phyloP scores from a whole-genome alignment of 2,113 vertebrate species.

The Nibea albiflora region DNA sequence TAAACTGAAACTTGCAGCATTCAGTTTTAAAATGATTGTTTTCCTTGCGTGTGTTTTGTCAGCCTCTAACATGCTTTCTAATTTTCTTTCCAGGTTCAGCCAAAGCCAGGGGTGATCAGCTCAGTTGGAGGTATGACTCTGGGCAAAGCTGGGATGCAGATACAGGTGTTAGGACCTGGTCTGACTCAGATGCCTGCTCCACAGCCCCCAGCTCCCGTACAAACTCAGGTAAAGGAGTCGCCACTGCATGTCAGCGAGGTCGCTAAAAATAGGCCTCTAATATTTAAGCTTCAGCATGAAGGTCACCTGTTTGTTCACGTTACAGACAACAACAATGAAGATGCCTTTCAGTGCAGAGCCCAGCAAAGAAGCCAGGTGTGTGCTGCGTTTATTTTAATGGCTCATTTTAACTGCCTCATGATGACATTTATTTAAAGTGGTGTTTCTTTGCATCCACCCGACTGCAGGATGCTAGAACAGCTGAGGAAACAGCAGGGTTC shows the following conservation, averaged over 20 bases:
- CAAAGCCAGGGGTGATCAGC: slow-evolving; percentile 87
- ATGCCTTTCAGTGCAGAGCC: slow-evolving; percentile 89
- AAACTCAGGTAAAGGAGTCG: slow-evolving; percentile 75
- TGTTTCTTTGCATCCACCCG: neutral
- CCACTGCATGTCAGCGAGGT: neutral
- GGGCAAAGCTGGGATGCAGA: slow-evolving; percentile 82
- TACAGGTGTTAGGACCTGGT: slow-evolving; percentile 81
- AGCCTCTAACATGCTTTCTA: neutral
- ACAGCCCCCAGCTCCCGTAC: slow-evolving; percentile 67
- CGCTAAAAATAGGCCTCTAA: neutral
- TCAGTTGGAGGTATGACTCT: slow-evolving; percentile 81
- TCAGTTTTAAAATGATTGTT: neutral
- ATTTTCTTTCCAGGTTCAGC: slow-evolving; percentile 75
- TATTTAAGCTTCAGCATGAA: neutral
- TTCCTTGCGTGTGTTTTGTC: neutral
- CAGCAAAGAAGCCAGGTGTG: slow-evolving; percentile 94
- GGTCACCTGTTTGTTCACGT: slow-evolving; percentile 26
- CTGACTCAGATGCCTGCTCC: slow-evolving; percentile 79
- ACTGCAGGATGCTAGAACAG: slow-evolving; percentile 92
- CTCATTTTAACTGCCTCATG: neutral
- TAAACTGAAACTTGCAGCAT: neutral
- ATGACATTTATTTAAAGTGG: neutral
- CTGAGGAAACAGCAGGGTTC: slow-evolving; percentile 93
- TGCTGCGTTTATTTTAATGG: neutral
- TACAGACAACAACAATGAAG: slow-evolving; percentile 85